Percentiles rank a stretch among this genome's conserved stretches.
These are phyloP conservation scores for Myrmecobius fasciatus DNA, from an alignment of 2,113 vertebrate genomes.

Conservation along the genomic window DNA sequence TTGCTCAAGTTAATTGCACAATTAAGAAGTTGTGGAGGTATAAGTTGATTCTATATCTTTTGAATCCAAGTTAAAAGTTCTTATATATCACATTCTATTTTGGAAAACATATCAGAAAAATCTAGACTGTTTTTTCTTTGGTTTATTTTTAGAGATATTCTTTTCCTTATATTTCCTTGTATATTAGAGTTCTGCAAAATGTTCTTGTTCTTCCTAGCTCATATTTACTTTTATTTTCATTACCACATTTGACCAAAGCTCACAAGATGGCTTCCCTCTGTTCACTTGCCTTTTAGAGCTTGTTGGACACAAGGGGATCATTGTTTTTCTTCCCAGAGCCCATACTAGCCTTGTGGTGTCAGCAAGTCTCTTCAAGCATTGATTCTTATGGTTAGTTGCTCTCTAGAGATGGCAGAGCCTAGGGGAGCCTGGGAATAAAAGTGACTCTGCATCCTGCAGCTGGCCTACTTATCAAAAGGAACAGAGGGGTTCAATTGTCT, in stretches of 20 bases:
- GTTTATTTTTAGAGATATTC: no score
- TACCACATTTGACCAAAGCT: not conserved
- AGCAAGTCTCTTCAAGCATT: not conserved
- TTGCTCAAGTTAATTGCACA: not conserved
- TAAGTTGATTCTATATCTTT: not conserved
- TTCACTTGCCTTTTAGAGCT: not conserved
- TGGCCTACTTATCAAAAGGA: conserved; percentile 16
- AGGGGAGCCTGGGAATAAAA: not conserved
- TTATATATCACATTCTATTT: not conserved
- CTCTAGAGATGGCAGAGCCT: not conserved
- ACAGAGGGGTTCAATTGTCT: not conserved
- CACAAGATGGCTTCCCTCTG: not conserved
- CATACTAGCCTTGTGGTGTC: not conserved
- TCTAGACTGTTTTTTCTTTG: not conserved
- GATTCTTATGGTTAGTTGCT: conserved; percentile 34
- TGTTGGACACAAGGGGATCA: not conserved
- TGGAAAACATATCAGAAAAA: not conserved
- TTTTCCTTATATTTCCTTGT: not conserved
- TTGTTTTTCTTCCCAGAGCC: conserved; percentile 8
- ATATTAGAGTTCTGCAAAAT: not conserved
- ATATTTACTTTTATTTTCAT: not conserved
- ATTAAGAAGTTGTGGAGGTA: not conserved
- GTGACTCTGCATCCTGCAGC: not conserved
- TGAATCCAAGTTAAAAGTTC: not conserved
- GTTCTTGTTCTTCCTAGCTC: not conserved